These are phyloP conservation scores for Drosophila orosa DNA, from an alignment of 1,140 invertebrate genomes.

Conservation along the genomic window DNA sequence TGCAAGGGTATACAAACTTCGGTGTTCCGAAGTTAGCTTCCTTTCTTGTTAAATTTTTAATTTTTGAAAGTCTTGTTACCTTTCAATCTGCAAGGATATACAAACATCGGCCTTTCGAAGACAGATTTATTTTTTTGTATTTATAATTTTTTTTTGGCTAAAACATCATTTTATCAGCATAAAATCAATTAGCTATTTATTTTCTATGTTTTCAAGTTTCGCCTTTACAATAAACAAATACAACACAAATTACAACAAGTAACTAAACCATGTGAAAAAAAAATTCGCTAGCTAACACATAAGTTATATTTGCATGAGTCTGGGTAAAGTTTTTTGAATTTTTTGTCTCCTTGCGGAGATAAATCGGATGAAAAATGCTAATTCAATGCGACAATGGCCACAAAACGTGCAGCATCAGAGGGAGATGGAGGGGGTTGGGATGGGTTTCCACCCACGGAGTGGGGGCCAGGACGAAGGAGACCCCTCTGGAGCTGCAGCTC, in stretches of 20 bases:
- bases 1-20: too few relatives aligned
- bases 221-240: conserved; percentile 34
- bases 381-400: conserved; percentile 73
- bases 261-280: conserved; percentile 67
- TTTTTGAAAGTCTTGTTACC: too few relatives aligned
- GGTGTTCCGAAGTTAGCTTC: too few relatives aligned
- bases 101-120: background rate
- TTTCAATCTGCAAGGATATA: background rate
- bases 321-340: conserved; percentile 23
- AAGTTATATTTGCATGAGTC: conserved; percentile 60
- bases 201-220: conserved; percentile 11
- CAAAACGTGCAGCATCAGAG: conserved; percentile 41
- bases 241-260: conserved; percentile 64
- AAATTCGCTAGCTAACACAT: conserved; percentile 76
- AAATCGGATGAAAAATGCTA: conserved; percentile 79
- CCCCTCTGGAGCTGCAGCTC: conserved; percentile 40
- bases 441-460: background rate
- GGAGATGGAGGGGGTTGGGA: conserved; percentile 5
- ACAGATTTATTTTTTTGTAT: background rate
- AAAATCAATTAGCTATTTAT: background rate
- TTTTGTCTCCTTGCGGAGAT: conserved; percentile 50
- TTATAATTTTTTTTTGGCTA: background rate
- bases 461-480: conserved; percentile 4
- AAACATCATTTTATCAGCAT: background rate
- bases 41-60: too few relatives aligned